phyloP scores from a whole-genome alignment of 2,888 invertebrate genomes.

The Ormyrus thymus region DNA sequence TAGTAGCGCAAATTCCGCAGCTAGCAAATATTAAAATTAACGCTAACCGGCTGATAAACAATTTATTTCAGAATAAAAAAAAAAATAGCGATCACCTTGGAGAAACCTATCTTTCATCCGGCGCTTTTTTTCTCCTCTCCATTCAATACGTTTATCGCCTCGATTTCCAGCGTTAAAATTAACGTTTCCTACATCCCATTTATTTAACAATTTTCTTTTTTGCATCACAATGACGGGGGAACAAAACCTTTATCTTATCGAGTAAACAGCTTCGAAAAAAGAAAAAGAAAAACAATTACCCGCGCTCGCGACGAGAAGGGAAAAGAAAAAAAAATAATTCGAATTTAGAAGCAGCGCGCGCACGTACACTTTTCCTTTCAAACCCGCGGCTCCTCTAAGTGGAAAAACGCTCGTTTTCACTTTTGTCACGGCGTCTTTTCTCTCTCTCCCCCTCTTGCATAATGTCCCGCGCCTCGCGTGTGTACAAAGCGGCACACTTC shows the following conservation, averaged over 20 bases:
- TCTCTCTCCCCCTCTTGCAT: conserved; percentile 26
- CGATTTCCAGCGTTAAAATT: too few relatives aligned
- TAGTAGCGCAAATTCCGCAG: conserved; percentile 4
- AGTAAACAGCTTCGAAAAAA: too few relatives aligned
- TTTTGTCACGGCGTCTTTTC: conserved; percentile 24
- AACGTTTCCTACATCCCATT: too few relatives aligned
- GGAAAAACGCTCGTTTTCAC: conserved; percentile 37
- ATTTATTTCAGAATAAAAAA: neutral
- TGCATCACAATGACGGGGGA: too few relatives aligned
- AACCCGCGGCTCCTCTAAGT: neutral
- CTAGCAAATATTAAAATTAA: neutral
- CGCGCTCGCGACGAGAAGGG: too few relatives aligned
- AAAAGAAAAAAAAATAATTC: too few relatives aligned
- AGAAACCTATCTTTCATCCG: conserved; percentile 11
- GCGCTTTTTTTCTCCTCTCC: neutral
- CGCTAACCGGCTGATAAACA: neutral
- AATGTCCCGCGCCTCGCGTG: conserved; percentile 33
- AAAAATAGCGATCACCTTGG: neutral
- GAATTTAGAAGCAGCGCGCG: too few relatives aligned
- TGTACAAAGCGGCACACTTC: conserved; percentile 26
- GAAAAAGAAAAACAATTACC: too few relatives aligned
- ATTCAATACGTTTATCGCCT: too few relatives aligned
- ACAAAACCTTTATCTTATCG: too few relatives aligned
- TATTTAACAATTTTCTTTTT: too few relatives aligned
- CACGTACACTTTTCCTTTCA: neutral